Evolutionary conservation across 2,888 invertebrate species (phyloP).

Genomic region (Argyra leucocephala): DNA sequence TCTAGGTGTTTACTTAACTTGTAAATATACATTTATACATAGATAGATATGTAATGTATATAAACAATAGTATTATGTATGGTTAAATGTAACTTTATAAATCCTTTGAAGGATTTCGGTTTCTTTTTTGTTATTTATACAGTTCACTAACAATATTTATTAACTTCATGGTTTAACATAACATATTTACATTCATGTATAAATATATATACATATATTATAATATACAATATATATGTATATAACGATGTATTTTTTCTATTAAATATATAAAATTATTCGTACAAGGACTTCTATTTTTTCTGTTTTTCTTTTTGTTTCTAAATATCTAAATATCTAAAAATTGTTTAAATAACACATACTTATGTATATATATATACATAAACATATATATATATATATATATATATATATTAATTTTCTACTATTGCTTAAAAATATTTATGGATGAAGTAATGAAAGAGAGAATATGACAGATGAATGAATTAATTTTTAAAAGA

Average conservation of each 20-base stretch:
- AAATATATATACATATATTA: no score
- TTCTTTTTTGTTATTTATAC: background rate
- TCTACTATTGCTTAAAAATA: background rate
- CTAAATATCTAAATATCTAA: no score
- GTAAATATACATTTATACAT: background rate
- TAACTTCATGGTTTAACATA: constrained; percentile 1
- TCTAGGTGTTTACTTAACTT: background rate
- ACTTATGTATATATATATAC: no score
- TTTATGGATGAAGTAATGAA: background rate
- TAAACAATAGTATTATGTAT: no score
- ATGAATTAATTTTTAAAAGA: background rate
- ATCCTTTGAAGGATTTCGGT: background rate
- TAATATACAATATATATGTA: no score
- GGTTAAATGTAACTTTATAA: background rate
- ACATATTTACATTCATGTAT: no score
- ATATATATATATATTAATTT: background rate
- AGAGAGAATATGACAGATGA: background rate
- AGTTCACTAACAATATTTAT: constrained; percentile 4
- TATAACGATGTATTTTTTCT: no score
- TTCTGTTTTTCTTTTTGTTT: no score
- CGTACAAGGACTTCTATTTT: no score
- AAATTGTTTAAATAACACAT: no score
- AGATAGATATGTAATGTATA: background rate
- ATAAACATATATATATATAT: no score
- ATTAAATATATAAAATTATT: no score